A percentile compares a stretch with the other conserved stretches of the same genome.
Conservation (phyloP, 2,888 invertebrate species). For the Pammene fasciana region DNA sequence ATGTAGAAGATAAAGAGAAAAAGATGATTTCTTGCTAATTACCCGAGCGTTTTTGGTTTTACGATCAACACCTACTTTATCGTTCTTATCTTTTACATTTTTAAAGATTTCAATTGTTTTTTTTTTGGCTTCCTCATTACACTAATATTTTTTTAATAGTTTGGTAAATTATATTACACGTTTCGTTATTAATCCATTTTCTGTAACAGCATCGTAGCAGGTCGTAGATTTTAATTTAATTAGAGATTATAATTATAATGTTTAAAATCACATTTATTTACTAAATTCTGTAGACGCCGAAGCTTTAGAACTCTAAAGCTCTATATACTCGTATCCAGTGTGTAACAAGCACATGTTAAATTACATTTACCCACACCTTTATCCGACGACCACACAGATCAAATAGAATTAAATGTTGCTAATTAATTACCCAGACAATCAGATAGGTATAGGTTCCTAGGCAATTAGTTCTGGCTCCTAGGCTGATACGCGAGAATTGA, state of each 20-base stretch:
- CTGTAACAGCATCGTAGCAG: too few species aligned
- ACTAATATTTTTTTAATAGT: not conserved
- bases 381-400: constrained; percentile 67
- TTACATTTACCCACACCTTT: constrained; percentile 41
- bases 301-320: not conserved
- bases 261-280: not conserved
- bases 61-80: constrained; percentile 62
- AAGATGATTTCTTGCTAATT: constrained; percentile 80
- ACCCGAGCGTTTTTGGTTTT: constrained; percentile 68
- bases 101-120: constrained; percentile 57
- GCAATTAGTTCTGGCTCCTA: constrained; percentile 64
- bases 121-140: not conserved
- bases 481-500: constrained; percentile 43
- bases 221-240: too few species aligned
- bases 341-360: constrained; percentile 19
- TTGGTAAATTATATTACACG: too few species aligned
- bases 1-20: constrained; percentile 74
- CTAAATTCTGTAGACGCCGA: not conserved
- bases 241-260: too few species aligned
- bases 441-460: constrained; percentile 53
- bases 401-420: constrained; percentile 69
- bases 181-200: too few species aligned
- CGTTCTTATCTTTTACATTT: constrained; percentile 21
- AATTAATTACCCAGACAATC: constrained; percentile 77
- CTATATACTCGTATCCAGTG: not conserved